Conservation (phyloP, 53 echinoderm and acorn worm species). For the Holothuria scabra region DNA sequence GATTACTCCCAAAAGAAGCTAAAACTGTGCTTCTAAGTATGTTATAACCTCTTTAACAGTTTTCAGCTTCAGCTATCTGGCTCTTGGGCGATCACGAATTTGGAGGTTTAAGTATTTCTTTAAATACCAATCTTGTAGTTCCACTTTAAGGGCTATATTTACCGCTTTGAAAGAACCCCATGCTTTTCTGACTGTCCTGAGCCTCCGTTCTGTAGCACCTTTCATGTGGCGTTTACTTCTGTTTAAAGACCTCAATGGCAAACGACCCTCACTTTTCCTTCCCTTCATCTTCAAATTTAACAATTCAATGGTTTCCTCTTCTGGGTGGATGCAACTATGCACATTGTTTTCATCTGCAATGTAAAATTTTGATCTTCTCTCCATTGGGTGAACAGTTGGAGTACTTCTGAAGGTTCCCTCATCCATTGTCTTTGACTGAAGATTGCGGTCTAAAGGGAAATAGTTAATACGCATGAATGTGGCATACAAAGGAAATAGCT, state of each 20-base stretch:
- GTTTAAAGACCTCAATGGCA: slow-evolving; percentile 29
- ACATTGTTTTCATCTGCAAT: slow-evolving; percentile 13
- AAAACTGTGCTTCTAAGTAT: too few relatives aligned
- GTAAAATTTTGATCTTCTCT: slow-evolving; percentile 31
- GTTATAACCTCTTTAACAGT: too few relatives aligned
- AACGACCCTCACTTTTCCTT: slow-evolving; percentile 13
- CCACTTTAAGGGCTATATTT: background rate
- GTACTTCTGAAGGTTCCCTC: slow-evolving; percentile 46
- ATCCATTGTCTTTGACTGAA: too few relatives aligned
- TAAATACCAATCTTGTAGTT: too few relatives aligned
- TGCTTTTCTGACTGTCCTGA: slow-evolving; percentile 82
- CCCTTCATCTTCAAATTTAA: background rate
- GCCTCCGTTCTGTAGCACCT: slow-evolving; percentile 70
- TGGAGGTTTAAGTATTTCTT: too few relatives aligned
- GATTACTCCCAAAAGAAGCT: too few relatives aligned
- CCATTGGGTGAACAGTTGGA: slow-evolving; percentile 43
- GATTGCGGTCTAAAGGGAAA: too few relatives aligned
- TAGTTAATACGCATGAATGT: too few relatives aligned
- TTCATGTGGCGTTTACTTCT: slow-evolving; percentile 25
- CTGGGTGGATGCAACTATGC: background rate
- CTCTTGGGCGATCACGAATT: too few relatives aligned
- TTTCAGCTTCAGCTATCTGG: too few relatives aligned
- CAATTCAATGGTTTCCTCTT: slow-evolving; percentile 20
- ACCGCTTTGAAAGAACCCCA: slow-evolving; percentile 92
- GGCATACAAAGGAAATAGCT: too few relatives aligned